Conservation (phyloP, 2,888 invertebrate genomes). For the Troides helena region DNA sequence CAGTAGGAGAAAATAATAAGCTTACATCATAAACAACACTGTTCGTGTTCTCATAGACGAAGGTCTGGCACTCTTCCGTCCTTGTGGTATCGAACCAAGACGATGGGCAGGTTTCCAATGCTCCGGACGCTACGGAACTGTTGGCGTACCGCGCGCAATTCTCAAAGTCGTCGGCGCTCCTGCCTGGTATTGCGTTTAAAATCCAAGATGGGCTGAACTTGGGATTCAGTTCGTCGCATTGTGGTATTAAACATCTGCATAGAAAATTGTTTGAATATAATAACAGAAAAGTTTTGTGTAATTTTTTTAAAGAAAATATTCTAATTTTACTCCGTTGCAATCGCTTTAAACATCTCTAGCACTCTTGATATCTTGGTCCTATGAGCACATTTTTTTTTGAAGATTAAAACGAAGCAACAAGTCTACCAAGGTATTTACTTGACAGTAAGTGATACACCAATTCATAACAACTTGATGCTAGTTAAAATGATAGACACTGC, state of each 20-base stretch:
- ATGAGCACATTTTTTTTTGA: too few species aligned
- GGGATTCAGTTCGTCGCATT: slow-evolving; percentile 55
- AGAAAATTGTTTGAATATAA: neutral
- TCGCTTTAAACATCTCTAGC: too few species aligned
- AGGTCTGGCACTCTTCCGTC: slow-evolving; percentile 48
- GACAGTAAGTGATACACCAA: too few species aligned
- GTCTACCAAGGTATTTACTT: too few species aligned
- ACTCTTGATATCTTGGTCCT: too few species aligned
- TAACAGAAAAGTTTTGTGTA: too few species aligned
- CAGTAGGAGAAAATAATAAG: slow-evolving; percentile 16
- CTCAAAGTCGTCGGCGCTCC: slow-evolving; percentile 48
- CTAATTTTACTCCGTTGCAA: too few species aligned
- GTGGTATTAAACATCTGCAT: slow-evolving; percentile 58
- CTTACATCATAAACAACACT: slow-evolving; percentile 71
- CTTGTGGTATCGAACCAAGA: slow-evolving; percentile 50
- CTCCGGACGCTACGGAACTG: slow-evolving; percentile 33
- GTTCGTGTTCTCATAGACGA: slow-evolving; percentile 60
- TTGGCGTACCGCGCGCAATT: slow-evolving; percentile 55
- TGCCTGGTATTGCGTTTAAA: slow-evolving; percentile 55
- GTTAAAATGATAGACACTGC: too few species aligned
- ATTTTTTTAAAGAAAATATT: too few species aligned
- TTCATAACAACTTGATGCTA: too few species aligned
- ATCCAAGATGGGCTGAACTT: slow-evolving; percentile 58
- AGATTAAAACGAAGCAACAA: too few species aligned
- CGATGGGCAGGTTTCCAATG: slow-evolving; percentile 51